Evolutionary conservation across 1,140 invertebrate genomes (phyloP), one percentile per base, ranked within the genome.

Genomic region (Achatina immaculata): DNA sequence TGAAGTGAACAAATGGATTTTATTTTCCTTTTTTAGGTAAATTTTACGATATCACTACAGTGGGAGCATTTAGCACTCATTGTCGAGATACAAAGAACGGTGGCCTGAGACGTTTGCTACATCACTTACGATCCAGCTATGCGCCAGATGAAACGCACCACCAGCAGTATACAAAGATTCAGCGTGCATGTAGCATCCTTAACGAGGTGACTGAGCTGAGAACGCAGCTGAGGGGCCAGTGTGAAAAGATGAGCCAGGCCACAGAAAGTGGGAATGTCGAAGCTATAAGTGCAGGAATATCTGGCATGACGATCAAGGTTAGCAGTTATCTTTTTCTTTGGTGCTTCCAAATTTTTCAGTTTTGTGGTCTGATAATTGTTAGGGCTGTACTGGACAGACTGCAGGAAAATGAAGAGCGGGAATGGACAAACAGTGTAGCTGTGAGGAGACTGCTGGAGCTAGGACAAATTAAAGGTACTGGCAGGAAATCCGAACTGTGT

Each of bases 1-100:
- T n/a, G n/a, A n/a, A n/a, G n/a, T n/a, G n/a, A n/a, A n/a, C n/a
- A n/a, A n/a, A n/a, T n/a, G n/a, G n/a, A n/a, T n/a, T 3, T 62
- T 6, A 45, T 55, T 55, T 28, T 28, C 31, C 58, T 62, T 6
- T n/a, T 89, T 95, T 95, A 91, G 95, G 94, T 76, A 95, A 95
- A 21, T 95, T 96, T 88, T 96, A 97, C 88, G 97, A 98, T 90
- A 94, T 95, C 62, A 93, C 97, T 14, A 98, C 96, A 2, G 96
- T 96, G 40, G 97, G 97, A 65, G 96, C 96, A 0, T 98, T 98
- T 88, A 96, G 96, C 7, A 96, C 96, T 0, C 96, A 97, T 91
- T 94, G 95, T 16, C 95, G 95, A 84, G 95, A 95, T 89, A 95
- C 94, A 76, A 96, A 96, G 89, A 94, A 95, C 87, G 96, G 96